Evolutionary conservation across 2,888 invertebrate species (phyloP), one percentile per base, ranked within the genome.

Genomic region (Empis stercorea): DNA sequence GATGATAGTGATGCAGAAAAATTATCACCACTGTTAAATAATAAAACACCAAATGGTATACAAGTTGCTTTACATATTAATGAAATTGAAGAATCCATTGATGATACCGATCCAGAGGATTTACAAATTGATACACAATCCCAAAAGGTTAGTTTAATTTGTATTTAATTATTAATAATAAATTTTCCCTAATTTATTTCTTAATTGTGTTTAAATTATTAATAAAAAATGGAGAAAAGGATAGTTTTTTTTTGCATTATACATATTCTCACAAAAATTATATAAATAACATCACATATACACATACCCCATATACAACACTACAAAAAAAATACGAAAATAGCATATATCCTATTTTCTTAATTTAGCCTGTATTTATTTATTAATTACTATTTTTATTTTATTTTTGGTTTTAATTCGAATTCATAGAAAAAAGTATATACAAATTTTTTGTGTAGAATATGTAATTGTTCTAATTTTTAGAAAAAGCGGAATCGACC

Each of bases 1-100:
- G 87, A 87, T 61, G 87, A 87, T 61, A 87, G 87, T 61, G 87
- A 88, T 65, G 81, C 82, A 43, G 88, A 88, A 68, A 80, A 87
- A 56, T 67, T 87, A 46, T 87, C 87, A 15, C 88, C 88, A 15
- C 68, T 88, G 30, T 71, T 88, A 16, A 20, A 30, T 10, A 45
- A 44, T 23, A 46, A 46, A 43, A 42, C 30, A 2, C 6, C 48
- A 17, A 43, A 49, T 52, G 16, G 58, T 44, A 11, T 61, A 5
- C 45, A 42, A 10, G 49, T 40, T 10, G 47, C 55, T 10, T 47
- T 73, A 42, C 70, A 71, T 54, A 70, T 73, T 61, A 71, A 65
- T 30, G 71, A 71, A 42, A 69, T 71, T 3, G 72, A 77, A 7
- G 76, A 78, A 55, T 74, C 78, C 52, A 77, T 78, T 57, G 79